These are phyloP conservation scores for Megathymus violae DNA, from an alignment of 1,140 invertebrate species.

Conservation along the genomic window DNA sequence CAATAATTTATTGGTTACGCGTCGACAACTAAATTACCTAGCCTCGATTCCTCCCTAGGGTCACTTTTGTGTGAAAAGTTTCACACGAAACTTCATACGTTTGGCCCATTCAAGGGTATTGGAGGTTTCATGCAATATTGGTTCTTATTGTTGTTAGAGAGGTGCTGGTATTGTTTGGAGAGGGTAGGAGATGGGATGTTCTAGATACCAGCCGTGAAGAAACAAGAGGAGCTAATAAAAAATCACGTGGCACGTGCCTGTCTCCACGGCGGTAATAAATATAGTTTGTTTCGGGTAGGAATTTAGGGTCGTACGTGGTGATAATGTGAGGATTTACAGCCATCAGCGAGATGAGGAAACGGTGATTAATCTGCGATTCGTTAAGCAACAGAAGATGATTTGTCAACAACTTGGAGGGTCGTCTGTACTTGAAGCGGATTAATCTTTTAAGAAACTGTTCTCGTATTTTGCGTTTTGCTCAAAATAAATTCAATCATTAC, in stretches of 20 bases:
- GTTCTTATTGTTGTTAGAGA: background rate
- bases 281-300: constrained; percentile 27
- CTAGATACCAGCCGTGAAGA: background rate
- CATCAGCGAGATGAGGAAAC: background rate
- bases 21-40: constrained; percentile 36
- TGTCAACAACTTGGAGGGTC: background rate
- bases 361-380: constrained; percentile 14
- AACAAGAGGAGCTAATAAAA: constrained; percentile 44
- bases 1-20: constrained; percentile 33
- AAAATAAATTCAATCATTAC: no score
- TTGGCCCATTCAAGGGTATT: constrained; percentile 15
- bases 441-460: no score
- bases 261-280: constrained; percentile 41
- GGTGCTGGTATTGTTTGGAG: background rate
- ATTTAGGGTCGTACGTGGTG: constrained; percentile 10
- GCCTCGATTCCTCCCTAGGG: constrained; percentile 34
- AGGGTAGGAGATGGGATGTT: constrained; percentile 11
- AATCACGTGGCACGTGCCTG: constrained; percentile 56
- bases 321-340: constrained; percentile 6
- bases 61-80: constrained; percentile 35
- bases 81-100: constrained; percentile 32
- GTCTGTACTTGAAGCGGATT: no score
- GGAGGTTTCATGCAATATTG: constrained; percentile 2
- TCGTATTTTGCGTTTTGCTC: no score
- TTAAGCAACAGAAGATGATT: background rate